phyloP scores from a whole-genome alignment of 2,113 vertebrate species.

The Muntiacus reevesi region DNA sequence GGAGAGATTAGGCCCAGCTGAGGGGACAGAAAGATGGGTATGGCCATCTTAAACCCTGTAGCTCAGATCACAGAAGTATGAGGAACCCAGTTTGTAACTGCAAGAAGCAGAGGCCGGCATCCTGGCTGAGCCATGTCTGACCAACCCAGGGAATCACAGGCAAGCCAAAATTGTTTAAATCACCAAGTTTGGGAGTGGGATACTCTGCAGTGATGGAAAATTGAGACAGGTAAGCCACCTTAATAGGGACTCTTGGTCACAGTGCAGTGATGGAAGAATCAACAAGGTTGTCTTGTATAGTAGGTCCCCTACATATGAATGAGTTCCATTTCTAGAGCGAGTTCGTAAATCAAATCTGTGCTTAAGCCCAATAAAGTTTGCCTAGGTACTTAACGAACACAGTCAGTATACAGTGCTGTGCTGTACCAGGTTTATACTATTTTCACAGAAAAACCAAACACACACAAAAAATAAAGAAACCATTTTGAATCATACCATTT shows the following conservation, averaged over 20 bases:
- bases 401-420: neutral
- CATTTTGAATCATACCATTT: neutral
- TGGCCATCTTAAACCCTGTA: accelerated
- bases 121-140: neutral
- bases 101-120: accelerated
- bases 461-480: neutral
- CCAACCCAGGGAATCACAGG: neutral
- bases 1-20: neutral
- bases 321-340: neutral
- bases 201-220: accelerated
- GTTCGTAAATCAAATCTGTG: neutral
- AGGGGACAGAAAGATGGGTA: too few species aligned
- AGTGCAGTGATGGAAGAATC: accelerated
- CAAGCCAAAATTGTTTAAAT: too few species aligned
- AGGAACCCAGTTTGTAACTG: neutral
- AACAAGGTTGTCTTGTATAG: neutral
- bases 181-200: accelerated
- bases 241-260: accelerated
- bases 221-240: neutral
- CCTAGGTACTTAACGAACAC: neutral
- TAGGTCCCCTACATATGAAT: neutral
- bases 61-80: neutral
- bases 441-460: neutral
- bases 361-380: neutral
- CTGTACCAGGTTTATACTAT: neutral